These are phyloP conservation scores for Psittacara wagleri DNA, from an alignment of 2,113 vertebrate species.

Conservation along the genomic window DNA sequence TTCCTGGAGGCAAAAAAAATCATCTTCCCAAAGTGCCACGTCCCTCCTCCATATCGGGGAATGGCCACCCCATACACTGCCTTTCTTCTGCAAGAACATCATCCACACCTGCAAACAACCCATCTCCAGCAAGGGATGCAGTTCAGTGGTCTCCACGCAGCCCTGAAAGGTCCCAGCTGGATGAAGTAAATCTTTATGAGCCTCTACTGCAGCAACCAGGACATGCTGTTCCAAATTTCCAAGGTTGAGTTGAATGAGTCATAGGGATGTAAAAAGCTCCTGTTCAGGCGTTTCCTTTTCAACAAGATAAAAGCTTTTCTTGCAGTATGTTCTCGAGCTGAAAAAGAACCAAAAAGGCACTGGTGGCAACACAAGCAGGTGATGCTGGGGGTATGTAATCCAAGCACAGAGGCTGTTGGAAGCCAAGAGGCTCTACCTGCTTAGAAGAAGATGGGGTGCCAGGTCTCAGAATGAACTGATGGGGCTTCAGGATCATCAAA, in stretches of 20 bases:
- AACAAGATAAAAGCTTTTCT: background rate
- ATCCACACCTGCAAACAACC: background rate
- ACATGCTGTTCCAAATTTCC: accelerated
- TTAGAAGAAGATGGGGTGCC: accelerated
- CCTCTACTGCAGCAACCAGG: background rate
- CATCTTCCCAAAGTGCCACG: background rate
- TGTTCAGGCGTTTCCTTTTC: background rate
- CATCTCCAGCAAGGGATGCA: background rate
- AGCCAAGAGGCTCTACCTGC: background rate
- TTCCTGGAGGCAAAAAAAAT: background rate
- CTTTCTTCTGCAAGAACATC: accelerated
- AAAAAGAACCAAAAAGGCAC: background rate
- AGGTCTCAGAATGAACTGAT: accelerated
- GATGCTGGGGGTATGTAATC: background rate
- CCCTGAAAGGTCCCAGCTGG: background rate
- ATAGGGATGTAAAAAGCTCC: background rate
- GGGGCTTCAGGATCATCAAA: background rate
- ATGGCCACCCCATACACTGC: accelerated
- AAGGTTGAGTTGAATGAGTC: accelerated
- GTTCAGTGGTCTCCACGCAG: background rate
- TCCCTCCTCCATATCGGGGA: background rate
- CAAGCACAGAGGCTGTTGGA: background rate
- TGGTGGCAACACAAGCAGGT: background rate
- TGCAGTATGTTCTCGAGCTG: background rate
- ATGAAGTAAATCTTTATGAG: background rate